Evolutionary conservation across 1,140 invertebrate genomes (phyloP), one percentile per base, ranked within the genome.

Genomic region (Penaeus vannamei): DNA sequence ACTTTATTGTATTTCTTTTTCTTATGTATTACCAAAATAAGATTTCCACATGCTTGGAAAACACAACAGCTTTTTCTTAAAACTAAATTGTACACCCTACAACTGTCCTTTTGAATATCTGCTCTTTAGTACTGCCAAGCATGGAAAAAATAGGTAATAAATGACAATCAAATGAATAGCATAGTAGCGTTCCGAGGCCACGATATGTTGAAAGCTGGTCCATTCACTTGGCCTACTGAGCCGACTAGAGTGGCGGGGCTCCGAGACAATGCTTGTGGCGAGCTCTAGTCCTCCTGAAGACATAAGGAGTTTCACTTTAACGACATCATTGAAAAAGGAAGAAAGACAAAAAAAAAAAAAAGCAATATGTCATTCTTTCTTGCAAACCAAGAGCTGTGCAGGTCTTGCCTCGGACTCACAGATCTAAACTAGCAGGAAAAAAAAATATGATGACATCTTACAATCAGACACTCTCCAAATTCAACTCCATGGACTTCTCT

Each of bases 271-370:
- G 42, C 42, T 36, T 29, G 23, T 36, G 19, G 42, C 42, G 72
- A 76, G 29, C 42, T 76, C 72, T 76, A 76, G 72, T 76, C 72
- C 72, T 76, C 72, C 72, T 76, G 72, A 32, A 76, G 72, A 76
- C 42, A 26, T 32, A 76, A 76, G 42, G 42, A 76, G 29, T 32
- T 36, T 76, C 5, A 76, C 29, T 32, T 76, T 76, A 20, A 76
- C 2, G 8, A 36, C 1, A 72, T 72, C 5, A 23, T n/a, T 26
- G n/a, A 29, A 29, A 32, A n/a, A 76, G 14, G 26, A 29, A 76
- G 26, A 17, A 2, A 72, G 22, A 19, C 19, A 36, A 76, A 32
- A 5, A 22, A 20, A 17, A 19, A 76, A 26, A 20, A 17, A 19
- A 76, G 29, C 42, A 76, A 29, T 72, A 19, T 20, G 42, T n/a